Evolutionary conservation across 2,113 vertebrate genomes (phyloP), one percentile per base, ranked within the genome.

Genomic region (Euleptes europaea): DNA sequence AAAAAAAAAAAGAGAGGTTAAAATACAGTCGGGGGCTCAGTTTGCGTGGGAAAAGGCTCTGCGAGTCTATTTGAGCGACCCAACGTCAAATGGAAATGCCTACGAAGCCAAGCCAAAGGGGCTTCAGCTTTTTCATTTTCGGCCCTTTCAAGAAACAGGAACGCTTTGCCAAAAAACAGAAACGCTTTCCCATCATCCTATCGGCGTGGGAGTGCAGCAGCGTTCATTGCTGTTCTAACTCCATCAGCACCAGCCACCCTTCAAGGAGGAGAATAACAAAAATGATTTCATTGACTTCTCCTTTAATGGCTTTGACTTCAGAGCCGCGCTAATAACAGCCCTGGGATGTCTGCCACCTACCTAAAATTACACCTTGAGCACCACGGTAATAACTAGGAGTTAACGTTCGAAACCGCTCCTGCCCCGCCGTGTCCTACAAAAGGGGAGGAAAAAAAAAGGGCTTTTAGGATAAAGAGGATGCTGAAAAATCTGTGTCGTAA

Each of bases 281-380:
- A 10, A 33, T 5, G 19, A 0, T 38, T 28, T 6, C 1, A 7
- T n/a, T 38, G 2, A 63, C n/a, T n/a, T 72, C 51, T 15, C 4
- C 57, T 2, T 35, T 8, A 83, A 85, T 1, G 71, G 69, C 19
- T 76, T 88, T 79, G 40, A 66, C n/a, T 84, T 84, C 44, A 21
- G 0, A 1, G 0, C 63, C 74, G 14, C 23, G 47, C 17, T 38
- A 72, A 79, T 28, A 6, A 4, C 10, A 4, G 15, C 85, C 75
- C 81, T 60, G 23, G 54, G 60, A 12, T 40, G 1, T 35, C 6
- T 0, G 33, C 3, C 3, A 89, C 86, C 1, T 94, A 95, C 93
- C 95, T 88, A 95, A 86, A 89, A 94, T 86, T 85, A 95, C 75
- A 42, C 94, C 94, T 86, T 95, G 94, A 88, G 93, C 93, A 60